A percentile compares a stretch with the other conserved stretches of the same genome.
phyloP scores from a whole-genome alignment of 2,797 vertebrate genomes.

The Microchirus variegatus region DNA sequence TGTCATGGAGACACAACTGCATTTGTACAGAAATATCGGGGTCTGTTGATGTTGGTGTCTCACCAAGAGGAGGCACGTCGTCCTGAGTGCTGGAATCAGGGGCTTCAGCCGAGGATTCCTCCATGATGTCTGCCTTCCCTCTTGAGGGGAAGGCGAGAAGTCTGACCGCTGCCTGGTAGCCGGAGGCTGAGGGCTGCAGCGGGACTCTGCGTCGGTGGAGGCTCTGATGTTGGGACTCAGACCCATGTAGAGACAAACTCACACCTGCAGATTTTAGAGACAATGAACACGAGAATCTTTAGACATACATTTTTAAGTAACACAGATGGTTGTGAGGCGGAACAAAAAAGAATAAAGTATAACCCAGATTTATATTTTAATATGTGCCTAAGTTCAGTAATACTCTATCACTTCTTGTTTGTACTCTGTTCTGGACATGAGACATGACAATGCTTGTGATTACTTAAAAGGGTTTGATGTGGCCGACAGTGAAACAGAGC shows the following conservation, averaged over 20 bases:
- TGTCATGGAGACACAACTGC: no score
- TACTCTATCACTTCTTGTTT: no score
- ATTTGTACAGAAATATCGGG: not conserved
- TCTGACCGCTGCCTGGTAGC: constrained; percentile 77
- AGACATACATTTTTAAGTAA: no score
- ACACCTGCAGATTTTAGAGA: constrained; percentile 79
- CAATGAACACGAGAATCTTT: not conserved
- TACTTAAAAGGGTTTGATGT: no score
- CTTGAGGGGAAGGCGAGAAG: constrained; percentile 76
- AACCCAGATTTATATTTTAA: no score
- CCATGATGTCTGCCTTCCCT: constrained; percentile 86
- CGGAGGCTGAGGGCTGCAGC: constrained; percentile 76
- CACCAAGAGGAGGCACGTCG: constrained; percentile 84
- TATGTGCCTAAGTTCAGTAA: no score
- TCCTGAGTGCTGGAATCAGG: constrained; percentile 78
- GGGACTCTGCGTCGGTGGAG: constrained; percentile 82
- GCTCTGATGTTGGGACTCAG: constrained; percentile 84
- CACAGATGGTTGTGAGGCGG: no score
- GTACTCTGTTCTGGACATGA: no score
- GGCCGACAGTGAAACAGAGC: no score
- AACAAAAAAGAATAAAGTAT: no score
- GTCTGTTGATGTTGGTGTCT: constrained; percentile 15
- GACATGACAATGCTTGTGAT: no score
- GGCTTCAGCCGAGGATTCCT: constrained; percentile 85
- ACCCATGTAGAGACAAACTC: constrained; percentile 94